Conservation (phyloP, 2,797 vertebrate species). For the Smutsia gigantea region DNA sequence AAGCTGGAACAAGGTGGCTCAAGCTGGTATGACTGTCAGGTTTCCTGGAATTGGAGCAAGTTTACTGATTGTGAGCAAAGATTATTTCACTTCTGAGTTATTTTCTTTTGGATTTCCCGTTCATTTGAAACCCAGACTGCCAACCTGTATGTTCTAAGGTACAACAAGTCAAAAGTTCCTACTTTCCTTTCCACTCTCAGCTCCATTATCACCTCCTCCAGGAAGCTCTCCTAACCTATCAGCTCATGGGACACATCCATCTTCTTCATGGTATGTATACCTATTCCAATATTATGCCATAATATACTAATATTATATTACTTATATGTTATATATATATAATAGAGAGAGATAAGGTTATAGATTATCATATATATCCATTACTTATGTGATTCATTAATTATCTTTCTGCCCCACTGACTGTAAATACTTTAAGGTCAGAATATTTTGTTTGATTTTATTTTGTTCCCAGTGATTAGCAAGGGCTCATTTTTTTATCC, state of each 20-base stretch:
- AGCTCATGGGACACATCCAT: background rate
- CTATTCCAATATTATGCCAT: background rate
- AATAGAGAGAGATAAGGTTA: too few relatives aligned
- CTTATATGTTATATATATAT: too few relatives aligned
- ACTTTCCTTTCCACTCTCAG: background rate
- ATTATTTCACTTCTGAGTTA: background rate
- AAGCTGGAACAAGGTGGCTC: background rate
- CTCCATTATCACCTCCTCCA: background rate
- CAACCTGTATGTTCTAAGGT: background rate
- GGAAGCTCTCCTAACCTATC: background rate
- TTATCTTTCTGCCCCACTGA: background rate
- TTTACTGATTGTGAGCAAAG: background rate
- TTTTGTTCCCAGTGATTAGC: background rate
- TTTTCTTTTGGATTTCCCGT: background rate
- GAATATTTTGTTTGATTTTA: background rate
- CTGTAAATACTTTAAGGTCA: background rate
- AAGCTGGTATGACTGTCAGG: background rate
- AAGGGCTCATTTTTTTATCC: background rate
- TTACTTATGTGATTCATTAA: background rate
- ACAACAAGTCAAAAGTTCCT: background rate
- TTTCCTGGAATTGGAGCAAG: background rate
- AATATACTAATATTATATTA: too few relatives aligned
- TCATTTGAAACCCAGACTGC: background rate
- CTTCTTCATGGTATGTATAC: background rate
- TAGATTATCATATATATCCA: background rate